These are phyloP conservation scores for Chironex yamaguchii DNA, from an alignment of 30 jellyfish, hydroid and myxozoan species.

Conservation along the genomic window DNA sequence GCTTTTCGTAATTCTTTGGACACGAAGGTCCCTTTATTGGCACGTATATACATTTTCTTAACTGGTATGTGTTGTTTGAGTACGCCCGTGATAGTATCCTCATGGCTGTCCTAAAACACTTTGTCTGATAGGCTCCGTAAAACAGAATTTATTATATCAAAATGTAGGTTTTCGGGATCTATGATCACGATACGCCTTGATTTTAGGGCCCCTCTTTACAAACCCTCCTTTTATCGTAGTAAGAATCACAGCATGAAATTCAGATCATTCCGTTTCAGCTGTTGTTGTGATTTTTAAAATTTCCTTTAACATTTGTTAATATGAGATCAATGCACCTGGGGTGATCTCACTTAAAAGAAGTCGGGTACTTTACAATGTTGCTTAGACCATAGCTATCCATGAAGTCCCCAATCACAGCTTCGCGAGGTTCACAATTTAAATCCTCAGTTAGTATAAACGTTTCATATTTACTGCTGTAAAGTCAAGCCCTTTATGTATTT, in stretches of 20 bases:
- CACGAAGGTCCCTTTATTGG: conserved; percentile 55
- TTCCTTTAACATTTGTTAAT: conserved; percentile 25
- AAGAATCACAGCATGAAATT: conserved; percentile 43
- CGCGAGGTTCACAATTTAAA: conserved; percentile 14
- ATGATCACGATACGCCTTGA: conserved; percentile 37
- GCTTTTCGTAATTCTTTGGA: conserved; percentile 55
- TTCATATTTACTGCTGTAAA: conserved; percentile 32
- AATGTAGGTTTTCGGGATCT: neutral
- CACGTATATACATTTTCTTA: conserved; percentile 37
- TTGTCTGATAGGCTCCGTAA: too few relatives aligned
- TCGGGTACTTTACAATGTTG: conserved; percentile 24
- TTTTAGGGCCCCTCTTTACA: conserved; percentile 52
- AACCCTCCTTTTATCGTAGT: conserved; percentile 36
- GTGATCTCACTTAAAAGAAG: conserved; percentile 50
- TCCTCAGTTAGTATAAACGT: conserved; percentile 28
- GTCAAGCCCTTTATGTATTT: conserved; percentile 52
- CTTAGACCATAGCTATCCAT: conserved; percentile 21
- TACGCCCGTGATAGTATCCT: conserved; percentile 24
- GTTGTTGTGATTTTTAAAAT: conserved; percentile 38
- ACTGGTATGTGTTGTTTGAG: conserved; percentile 42
- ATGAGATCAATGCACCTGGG: conserved; percentile 22
- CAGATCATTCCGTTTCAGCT: conserved; percentile 36
- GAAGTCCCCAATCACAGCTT: neutral
- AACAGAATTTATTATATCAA: neutral
- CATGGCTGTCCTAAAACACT: neutral